Evolutionary conservation across 2,113 vertebrate species (phyloP), one percentile per base, ranked within the genome.

Genomic region (Rallus limicola): DNA sequence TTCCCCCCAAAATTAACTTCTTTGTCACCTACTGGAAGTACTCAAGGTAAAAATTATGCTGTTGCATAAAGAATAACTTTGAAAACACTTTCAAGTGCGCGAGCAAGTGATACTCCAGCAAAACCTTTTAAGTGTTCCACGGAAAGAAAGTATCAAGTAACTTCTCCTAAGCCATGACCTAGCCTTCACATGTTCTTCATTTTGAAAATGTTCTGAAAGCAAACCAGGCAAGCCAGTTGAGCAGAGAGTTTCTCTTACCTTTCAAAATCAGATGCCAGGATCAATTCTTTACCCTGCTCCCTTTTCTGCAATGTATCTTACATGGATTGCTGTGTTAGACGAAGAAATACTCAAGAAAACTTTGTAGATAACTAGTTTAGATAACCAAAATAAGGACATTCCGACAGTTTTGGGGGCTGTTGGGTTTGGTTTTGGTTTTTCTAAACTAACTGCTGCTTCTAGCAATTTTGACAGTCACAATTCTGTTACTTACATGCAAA

Each of bases 111-210:
- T 85, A 95, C 79, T 60, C 63, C 11, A 4, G 40, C 19, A 91
- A 95, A 94, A 64, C 53, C 52, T 92, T 72, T 85, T 11, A 84
- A 95, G 82, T n/a, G 70, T 91, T 93, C 82, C 59, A 38, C 24
- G 78, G 75, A 87, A 91, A 71, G 18, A 86, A 79, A 92, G 86
- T 94, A 96, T 91, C 89, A 71, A 78, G 59, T 95, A 71, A 93
- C 87, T 92, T 40, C 88, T 94, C 28, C 4, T 88, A 96, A 95
- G 86, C n/a, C 58, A 90, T 86, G 76, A 84, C 60, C 62, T 86
- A 84, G 62, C 21, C 70, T 90, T 93, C 70, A 67, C 68, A 58
- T 77, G 46, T 76, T 92, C 24, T 23, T 94, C 62, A 64, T 50
- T 65, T 20, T 46, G 16, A 89, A 82, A 83, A 71, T 21, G 71